phyloP scores from a whole-genome alignment of 1,140 invertebrate genomes.

The Zaprionus vittiger region DNA sequence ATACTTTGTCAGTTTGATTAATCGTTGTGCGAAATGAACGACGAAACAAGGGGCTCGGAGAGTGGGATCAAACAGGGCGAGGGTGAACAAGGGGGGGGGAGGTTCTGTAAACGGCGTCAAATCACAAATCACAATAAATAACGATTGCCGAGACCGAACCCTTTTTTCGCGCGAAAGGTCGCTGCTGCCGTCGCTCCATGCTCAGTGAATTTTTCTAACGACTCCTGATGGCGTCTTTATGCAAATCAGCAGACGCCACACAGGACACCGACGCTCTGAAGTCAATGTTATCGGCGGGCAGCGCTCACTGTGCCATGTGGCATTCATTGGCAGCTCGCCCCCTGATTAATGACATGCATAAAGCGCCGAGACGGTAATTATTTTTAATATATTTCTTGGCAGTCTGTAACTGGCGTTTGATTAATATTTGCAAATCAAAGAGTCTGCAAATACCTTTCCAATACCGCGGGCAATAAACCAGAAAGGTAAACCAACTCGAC shows the following conservation, averaged over 20 bases:
- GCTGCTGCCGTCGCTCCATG: slow-evolving; percentile 5
- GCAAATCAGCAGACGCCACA: slow-evolving; percentile 59
- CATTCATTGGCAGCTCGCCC: slow-evolving; percentile 43
- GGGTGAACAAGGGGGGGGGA: background rate
- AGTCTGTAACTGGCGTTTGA: slow-evolving; percentile 68
- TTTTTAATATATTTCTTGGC: slow-evolving; percentile 68
- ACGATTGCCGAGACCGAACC: slow-evolving; percentile 51
- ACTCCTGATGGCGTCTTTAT: slow-evolving; percentile 74
- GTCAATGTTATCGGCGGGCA: slow-evolving; percentile 62
- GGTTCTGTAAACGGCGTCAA: slow-evolving; percentile 65
- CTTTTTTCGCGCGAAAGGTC: slow-evolving; percentile 44
- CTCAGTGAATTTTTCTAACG: slow-evolving; percentile 52
- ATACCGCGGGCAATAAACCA: slow-evolving; percentile 30
- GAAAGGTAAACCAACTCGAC: background rate
- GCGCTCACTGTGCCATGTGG: slow-evolving; percentile 35
- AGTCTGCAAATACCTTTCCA: slow-evolving; percentile 8
- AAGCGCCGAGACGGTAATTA: slow-evolving; percentile 66
- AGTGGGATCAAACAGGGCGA: no score
- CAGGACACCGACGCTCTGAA: slow-evolving; percentile 39
- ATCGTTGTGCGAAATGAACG: slow-evolving; percentile 51
- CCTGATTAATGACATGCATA: slow-evolving; percentile 68
- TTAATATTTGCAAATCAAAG: slow-evolving; percentile 58
- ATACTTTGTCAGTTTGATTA: slow-evolving; percentile 82
- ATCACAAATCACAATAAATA: slow-evolving; percentile 81
- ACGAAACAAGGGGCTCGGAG: background rate